These are phyloP conservation scores for Carollia perspicillata DNA, from an alignment of 2,113 vertebrate species.

Conservation along the genomic window DNA sequence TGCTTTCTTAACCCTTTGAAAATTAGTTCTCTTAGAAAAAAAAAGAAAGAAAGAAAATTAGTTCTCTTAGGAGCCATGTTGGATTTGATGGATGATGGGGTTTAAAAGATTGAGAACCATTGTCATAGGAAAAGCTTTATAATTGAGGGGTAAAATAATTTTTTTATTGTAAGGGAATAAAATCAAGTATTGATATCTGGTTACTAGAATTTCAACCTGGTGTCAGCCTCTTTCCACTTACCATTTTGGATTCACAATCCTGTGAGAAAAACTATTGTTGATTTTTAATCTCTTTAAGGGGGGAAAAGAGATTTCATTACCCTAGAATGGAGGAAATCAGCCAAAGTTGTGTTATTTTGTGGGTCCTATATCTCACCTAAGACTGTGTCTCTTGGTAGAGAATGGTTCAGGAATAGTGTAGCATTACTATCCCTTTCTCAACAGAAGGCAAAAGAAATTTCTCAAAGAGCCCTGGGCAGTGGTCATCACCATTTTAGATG, in stretches of 20 bases:
- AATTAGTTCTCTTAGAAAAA: background rate
- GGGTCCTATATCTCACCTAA: background rate
- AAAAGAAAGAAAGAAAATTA: background rate
- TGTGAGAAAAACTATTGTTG: background rate
- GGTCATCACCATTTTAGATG: background rate
- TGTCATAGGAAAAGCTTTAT: background rate
- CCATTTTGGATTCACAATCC: background rate
- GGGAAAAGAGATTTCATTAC: background rate
- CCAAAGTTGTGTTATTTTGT: background rate
- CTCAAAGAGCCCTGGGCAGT: background rate
- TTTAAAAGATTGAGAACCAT: background rate
- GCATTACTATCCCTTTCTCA: background rate
- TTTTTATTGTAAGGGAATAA: background rate
- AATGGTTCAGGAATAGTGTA: background rate
- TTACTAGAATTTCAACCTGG: background rate
- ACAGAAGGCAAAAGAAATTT: background rate
- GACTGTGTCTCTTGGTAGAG: background rate
- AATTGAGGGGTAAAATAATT: background rate
- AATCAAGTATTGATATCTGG: background rate
- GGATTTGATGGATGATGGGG: background rate
- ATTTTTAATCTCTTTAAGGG: background rate
- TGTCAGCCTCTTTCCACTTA: background rate
- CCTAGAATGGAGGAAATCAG: background rate
- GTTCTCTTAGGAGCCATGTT: background rate
- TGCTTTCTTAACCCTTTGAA: background rate